Evolutionary conservation across 2,113 vertebrate genomes (phyloP).

Genomic region (Pardalotus punctatus): DNA sequence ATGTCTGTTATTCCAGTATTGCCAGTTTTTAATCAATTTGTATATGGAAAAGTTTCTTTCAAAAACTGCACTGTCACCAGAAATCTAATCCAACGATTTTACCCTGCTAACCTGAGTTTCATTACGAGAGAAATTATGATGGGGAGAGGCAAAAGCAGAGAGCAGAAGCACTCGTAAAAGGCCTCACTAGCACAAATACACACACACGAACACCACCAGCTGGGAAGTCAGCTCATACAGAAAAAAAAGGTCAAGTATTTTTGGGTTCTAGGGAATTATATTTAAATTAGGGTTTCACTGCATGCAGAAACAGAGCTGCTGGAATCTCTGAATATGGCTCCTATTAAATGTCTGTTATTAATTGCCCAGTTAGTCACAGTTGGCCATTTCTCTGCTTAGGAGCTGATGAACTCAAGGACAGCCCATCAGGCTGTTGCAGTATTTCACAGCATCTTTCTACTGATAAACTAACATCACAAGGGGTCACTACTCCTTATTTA

Average conservation of each 20-base stretch:
- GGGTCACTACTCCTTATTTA: neutral
- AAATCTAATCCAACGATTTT: neutral
- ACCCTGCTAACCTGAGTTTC: neutral
- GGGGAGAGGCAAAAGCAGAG: neutral
- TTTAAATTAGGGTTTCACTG: neutral
- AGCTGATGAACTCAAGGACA: neutral
- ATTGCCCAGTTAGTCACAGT: neutral
- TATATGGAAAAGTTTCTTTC: neutral
- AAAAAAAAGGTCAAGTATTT: neutral
- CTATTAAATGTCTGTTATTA: neutral
- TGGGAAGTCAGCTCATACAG: neutral
- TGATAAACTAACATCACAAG: fast-evolving
- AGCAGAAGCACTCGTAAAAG: neutral
- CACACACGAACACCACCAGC: neutral
- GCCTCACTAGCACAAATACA: neutral
- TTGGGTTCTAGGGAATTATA: neutral
- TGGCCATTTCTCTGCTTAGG: neutral
- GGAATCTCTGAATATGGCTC: neutral
- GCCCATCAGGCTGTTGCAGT: neutral
- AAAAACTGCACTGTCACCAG: neutral
- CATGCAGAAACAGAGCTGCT: neutral
- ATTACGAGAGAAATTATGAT: neutral
- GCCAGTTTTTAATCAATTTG: neutral
- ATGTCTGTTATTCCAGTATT: neutral
- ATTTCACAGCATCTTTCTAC: neutral